Percentiles rank a stretch among this genome's conserved stretches.
Evolutionary conservation across 2,797 vertebrate genomes (phyloP).

Genomic region (Parotocinclus haroldoi): DNA sequence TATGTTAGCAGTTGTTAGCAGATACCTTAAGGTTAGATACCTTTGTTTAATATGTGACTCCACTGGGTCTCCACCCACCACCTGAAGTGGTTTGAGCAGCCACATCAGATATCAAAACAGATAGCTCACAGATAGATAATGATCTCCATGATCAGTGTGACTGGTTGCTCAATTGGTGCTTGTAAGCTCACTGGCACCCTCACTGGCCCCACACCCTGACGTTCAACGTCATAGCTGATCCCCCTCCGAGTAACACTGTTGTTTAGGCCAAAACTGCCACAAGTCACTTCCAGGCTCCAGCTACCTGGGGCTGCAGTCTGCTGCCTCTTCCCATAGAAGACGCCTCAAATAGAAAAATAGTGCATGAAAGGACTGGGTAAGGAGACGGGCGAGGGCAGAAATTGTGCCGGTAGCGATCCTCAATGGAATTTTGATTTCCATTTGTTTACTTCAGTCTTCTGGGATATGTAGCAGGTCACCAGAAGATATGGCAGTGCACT

Average conservation of each 20-base stretch:
- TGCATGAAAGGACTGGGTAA: constrained; percentile 9
- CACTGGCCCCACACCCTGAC: constrained; percentile 8
- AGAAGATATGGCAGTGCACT: constrained; percentile 39
- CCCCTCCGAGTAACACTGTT: constrained; percentile 35
- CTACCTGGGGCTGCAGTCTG: constrained; percentile 59
- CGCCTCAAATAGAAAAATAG: constrained; percentile 9
- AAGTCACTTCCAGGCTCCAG: constrained; percentile 51
- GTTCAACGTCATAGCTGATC: constrained; percentile 37
- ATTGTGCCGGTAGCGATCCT: constrained; percentile 9
- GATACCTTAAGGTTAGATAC: no score
- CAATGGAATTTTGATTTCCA: constrained; percentile 23
- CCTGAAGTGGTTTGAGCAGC: no score
- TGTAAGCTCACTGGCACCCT: background rate
- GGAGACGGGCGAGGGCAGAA: constrained; percentile 19
- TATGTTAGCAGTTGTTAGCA: no score
- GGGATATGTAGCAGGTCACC: constrained; percentile 20
- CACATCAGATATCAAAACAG: no score
- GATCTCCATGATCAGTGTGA: no score
- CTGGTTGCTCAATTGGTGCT: background rate
- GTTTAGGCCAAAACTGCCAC: constrained; percentile 52
- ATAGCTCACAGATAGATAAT: no score
- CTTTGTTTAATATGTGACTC: no score
- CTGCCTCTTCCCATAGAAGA: constrained; percentile 37
- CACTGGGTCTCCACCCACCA: no score
- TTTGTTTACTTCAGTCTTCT: constrained; percentile 13